Evolutionary conservation across 2,888 invertebrate species (phyloP).

Genomic region (Drosophila mulleri): DNA sequence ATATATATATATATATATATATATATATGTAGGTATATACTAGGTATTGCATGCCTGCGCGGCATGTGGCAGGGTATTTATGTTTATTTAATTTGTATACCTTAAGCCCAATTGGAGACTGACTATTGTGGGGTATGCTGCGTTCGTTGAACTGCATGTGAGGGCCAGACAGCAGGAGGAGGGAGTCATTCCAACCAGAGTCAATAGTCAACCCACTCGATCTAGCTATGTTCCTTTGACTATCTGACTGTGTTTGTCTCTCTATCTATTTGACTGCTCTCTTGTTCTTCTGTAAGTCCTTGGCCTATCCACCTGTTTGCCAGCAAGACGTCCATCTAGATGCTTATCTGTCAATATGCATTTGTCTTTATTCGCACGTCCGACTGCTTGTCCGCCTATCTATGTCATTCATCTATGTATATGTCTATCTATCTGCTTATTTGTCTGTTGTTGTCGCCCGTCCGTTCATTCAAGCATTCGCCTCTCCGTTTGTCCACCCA

Average conservation of each 20-base stretch:
- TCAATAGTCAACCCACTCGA: not conserved
- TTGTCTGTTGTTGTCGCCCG: not conserved
- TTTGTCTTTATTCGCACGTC: not conserved
- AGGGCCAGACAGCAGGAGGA: not conserved
- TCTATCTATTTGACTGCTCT: too few relatives aligned
- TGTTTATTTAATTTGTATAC: conserved; percentile 8
- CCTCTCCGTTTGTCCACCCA: too few relatives aligned
- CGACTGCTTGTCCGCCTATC: not conserved
- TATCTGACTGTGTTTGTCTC: not conserved
- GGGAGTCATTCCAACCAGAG: not conserved
- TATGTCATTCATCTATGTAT: too few relatives aligned
- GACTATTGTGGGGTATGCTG: not conserved
- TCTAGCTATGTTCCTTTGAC: not conserved
- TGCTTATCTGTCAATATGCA: not conserved
- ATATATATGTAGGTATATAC: too few relatives aligned
- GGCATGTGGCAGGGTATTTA: conserved; percentile 21
- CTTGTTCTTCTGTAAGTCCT: not conserved
- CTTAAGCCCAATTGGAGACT: not conserved
- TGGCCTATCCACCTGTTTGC: too few relatives aligned
- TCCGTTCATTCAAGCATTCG: not conserved
- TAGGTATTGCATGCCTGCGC: conserved; percentile 8
- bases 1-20: not conserved
- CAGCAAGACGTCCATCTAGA: not conserved
- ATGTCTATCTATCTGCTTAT: not conserved
- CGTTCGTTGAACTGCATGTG: not conserved